phyloP scores from a whole-genome alignment of 2,113 vertebrate species.

The Fulmarus glacialis region DNA sequence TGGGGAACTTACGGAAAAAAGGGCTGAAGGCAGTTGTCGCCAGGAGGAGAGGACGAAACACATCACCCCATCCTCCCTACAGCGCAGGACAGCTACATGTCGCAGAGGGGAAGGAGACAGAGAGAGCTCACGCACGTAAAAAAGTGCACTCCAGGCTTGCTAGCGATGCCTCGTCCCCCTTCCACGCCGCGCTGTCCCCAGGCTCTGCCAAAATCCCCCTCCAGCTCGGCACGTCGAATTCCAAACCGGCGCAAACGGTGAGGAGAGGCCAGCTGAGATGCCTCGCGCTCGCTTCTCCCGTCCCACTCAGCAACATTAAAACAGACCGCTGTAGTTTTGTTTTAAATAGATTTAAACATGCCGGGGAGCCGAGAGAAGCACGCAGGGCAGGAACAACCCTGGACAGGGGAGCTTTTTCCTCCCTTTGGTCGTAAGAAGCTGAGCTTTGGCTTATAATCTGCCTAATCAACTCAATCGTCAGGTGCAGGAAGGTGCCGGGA shows the following conservation, averaged over 20 bases:
- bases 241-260: neutral
- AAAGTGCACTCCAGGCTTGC: neutral
- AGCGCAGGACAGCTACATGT: accelerated
- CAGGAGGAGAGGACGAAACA: accelerated
- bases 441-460: neutral
- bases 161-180: accelerated
- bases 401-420: neutral
- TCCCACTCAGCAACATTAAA: neutral
- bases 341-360: neutral
- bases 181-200: neutral
- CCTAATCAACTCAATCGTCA: neutral
- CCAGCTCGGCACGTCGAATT: neutral
- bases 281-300: accelerated
- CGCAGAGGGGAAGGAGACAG: neutral
- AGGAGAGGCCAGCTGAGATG: neutral
- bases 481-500: neutral
- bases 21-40: neutral
- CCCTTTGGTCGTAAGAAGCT: neutral
- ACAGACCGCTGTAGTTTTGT: too few species aligned
- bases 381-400: neutral
- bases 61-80: accelerated
- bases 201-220: neutral
- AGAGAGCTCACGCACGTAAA: accelerated
- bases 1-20: neutral
- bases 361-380: neutral